Conservation (phyloP, 2,888 invertebrate genomes). For the Lasioglossum villosulum region DNA sequence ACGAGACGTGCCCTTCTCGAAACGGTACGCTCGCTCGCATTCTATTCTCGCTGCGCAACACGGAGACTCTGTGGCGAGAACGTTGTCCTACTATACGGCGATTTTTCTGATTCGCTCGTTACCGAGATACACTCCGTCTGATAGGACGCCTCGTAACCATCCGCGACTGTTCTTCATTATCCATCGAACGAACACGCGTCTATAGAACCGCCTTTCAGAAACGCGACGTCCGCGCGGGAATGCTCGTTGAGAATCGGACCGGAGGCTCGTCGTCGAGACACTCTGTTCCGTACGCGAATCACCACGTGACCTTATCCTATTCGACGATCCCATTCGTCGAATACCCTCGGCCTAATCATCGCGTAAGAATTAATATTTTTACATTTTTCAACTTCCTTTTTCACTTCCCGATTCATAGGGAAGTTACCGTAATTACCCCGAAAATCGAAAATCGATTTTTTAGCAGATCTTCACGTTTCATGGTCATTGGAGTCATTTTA, state of each 20-base stretch:
- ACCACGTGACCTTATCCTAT: background rate
- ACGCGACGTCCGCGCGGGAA: background rate
- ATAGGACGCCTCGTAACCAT: slow-evolving; percentile 54
- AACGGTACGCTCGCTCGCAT: slow-evolving; percentile 49
- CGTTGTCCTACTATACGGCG: slow-evolving; percentile 36
- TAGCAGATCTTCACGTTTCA: too few relatives aligned
- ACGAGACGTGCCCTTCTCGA: slow-evolving; percentile 22
- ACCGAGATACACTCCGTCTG: slow-evolving; percentile 35
- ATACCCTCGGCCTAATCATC: background rate
- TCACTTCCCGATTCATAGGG: too few relatives aligned
- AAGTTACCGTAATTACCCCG: too few relatives aligned
- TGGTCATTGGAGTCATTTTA: too few relatives aligned
- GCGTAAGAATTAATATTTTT: background rate
- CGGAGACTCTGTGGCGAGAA: slow-evolving; percentile 30
- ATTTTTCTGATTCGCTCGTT: slow-evolving; percentile 56
- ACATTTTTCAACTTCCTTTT: too few relatives aligned
- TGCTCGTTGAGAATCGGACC: background rate
- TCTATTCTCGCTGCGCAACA: slow-evolving; percentile 49
- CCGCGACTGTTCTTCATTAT: slow-evolving; percentile 51
- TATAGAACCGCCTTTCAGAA: slow-evolving; percentile 32
- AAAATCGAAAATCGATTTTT: too few relatives aligned
- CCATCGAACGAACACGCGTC: slow-evolving; percentile 36
- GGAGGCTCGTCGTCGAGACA: background rate
- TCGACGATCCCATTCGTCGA: slow-evolving; percentile 1
- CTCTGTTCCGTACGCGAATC: slow-evolving; percentile 2